phyloP scores from a whole-genome alignment of 2,113 vertebrate genomes.

The Albula goreensis region DNA sequence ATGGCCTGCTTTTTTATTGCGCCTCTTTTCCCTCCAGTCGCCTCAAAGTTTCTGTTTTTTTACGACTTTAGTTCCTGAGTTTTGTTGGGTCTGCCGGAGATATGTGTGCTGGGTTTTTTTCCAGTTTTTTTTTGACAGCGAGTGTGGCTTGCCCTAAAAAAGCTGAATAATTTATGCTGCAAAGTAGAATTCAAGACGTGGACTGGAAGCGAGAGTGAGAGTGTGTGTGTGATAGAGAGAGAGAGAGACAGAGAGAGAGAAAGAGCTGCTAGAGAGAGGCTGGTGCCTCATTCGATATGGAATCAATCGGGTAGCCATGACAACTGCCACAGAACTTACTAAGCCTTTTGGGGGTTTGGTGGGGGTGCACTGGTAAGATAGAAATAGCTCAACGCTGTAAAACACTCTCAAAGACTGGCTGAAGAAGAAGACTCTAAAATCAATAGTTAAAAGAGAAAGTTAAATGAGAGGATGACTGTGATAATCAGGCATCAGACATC shows the following conservation, averaged over 20 bases:
- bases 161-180: slow-evolving; percentile 30
- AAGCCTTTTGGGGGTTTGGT: slow-evolving; percentile 21
- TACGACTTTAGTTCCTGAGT: slow-evolving; percentile 9
- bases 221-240: background rate
- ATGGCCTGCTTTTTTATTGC: background rate
- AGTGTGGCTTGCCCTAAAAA: background rate
- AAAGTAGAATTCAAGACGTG: slow-evolving; percentile 28
- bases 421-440: slow-evolving; percentile 6
- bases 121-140: background rate
- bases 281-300: slow-evolving; percentile 13
- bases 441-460: background rate
- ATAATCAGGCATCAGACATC: background rate
- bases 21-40: background rate
- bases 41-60: background rate
- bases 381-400: background rate
- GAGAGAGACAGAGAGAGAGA: slow-evolving; percentile 17
- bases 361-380: background rate
- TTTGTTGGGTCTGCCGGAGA: slow-evolving; percentile 8
- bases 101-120: background rate
- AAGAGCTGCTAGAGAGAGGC: background rate
- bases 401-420: background rate
- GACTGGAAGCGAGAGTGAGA: slow-evolving; percentile 11
- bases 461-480: background rate
- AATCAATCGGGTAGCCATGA: slow-evolving; percentile 43
- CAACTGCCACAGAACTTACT: slow-evolving; percentile 29